A percentile compares a stretch with the other conserved stretches of the same genome.
phyloP scores from a whole-genome alignment of 2,113 vertebrate species.

The Ariopsis seemanni region DNA sequence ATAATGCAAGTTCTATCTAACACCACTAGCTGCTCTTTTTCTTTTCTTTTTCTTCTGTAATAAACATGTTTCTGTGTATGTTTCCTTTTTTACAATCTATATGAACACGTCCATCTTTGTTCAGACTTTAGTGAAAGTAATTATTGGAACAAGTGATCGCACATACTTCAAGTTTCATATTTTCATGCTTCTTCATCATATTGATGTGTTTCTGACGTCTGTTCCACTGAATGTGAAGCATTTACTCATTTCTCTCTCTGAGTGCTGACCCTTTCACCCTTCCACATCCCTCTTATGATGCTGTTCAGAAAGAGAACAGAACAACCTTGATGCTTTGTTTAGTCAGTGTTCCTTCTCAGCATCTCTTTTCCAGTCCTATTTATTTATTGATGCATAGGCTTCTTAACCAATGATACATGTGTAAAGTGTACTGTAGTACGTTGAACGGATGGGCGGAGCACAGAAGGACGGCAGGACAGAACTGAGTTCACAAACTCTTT shows the following conservation, averaged over 20 bases:
- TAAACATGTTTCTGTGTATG: background rate
- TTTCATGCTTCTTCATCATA: background rate
- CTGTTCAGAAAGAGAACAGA: background rate
- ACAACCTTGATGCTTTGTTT: background rate
- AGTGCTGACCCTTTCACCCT: background rate
- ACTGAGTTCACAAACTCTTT: no score
- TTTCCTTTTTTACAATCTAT: background rate
- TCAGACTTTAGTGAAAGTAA: background rate
- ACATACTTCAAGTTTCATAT: background rate
- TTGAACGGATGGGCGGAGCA: no score
- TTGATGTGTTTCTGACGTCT: background rate
- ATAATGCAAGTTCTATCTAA: background rate
- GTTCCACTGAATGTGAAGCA: background rate
- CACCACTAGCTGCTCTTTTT: background rate
- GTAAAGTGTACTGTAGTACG: background rate
- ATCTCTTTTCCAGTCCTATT: background rate
- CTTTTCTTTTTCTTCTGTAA: background rate
- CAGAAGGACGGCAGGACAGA: no score
- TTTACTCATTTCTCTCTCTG: background rate
- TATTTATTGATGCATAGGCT: background rate
- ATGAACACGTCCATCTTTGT: background rate
- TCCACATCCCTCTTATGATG: background rate
- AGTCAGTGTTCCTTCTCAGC: background rate
- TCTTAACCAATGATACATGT: background rate
- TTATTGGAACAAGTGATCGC: background rate